Percentiles rank a stretch among this genome's conserved stretches.
Evolutionary conservation across 2,888 invertebrate genomes (phyloP).

Genomic region (Steinernema scapterisci): DNA sequence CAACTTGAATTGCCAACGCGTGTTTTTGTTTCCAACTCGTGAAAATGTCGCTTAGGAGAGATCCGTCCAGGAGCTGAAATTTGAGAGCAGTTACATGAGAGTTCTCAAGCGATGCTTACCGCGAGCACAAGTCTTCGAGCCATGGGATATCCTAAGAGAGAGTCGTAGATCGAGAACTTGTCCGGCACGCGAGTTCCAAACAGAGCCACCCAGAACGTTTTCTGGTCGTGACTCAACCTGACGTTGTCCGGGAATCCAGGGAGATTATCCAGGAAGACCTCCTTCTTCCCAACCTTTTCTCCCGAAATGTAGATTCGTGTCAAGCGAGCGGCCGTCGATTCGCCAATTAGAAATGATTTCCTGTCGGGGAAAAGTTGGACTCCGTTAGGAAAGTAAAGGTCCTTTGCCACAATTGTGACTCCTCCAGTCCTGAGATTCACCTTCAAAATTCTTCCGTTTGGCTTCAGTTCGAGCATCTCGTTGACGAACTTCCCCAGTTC

Average conservation of each 20-base stretch:
- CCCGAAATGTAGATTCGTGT: conserved; percentile 79
- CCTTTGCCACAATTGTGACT: conserved; percentile 78
- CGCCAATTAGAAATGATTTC: conserved; percentile 81
- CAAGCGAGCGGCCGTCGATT: conserved; percentile 74
- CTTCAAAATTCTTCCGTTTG: conserved; percentile 77
- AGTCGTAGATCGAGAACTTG: conserved; percentile 7
- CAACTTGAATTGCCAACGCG: conserved; percentile 36
- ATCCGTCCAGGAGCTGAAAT: neutral
- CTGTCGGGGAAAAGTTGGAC: conserved; percentile 80
- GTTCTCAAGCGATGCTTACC: neutral
- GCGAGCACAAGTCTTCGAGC: neutral
- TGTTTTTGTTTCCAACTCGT: conserved; percentile 20
- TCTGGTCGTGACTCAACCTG: conserved; percentile 49
- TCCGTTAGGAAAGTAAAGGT: conserved; percentile 86
- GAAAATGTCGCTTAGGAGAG: neutral
- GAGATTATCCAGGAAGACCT: conserved; percentile 80
- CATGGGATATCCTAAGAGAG: neutral
- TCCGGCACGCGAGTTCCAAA: neutral
- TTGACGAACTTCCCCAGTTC: conserved; percentile 77
- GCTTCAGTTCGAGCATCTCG: conserved; percentile 75
- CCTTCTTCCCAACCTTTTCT: conserved; percentile 78
- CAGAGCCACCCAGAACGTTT: conserved; percentile 34
- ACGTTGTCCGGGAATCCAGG: conserved; percentile 77
- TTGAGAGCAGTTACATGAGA: neutral
- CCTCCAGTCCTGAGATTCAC: conserved; percentile 80